Base-by-base conservation (phyloP, 2,888 invertebrate genomes). In the Himalopsyche kuldschensis region DNA sequence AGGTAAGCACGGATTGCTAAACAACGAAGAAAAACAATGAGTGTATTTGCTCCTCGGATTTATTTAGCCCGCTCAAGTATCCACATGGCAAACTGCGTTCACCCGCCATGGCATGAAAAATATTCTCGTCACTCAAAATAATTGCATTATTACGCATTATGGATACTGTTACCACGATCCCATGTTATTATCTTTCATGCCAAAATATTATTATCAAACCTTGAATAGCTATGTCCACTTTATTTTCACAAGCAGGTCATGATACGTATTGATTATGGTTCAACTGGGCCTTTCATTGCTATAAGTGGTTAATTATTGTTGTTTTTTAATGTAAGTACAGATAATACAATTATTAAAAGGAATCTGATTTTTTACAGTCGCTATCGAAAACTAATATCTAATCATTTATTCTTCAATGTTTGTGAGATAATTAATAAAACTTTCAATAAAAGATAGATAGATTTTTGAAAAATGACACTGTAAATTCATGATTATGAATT, bases 121-220 rank as follows among this genome's bases (percentile, higher is more conserved):
- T 79, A 82, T 85, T 85, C 82, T 78, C 83, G 85, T 84, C 83
- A 84, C 78, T 85, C 79, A 47, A 31, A 47, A 75, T 84, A 75
- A 84, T 82, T 78, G 76, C 83, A 80, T 77, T 46, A 78, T 85
- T 83, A 79, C 85, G 63, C 78, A 85, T 76, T 75, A 46, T 46
- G 35, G 27, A 32, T 27, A 24, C 77, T 79, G 69, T 82, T 80
- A 79, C 79, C 82, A 82, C 79, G 82, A 79, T 82, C 41, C 79
- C 79, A 79, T 82, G 10, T 55, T 24, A 55, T 55, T 55, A 55
- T 55, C 55, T n/a, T 55, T 20, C 55, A 55, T 20, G n/a, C 55
- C 55, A 55, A 55, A 55, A 55, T 55, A 20, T 20, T 24, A 15
- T 41, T 35, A 48, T 20, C n/a, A n/a, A n/a, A 55, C 55, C 55